A percentile compares a stretch with the other conserved stretches of the same genome.
Conservation (phyloP, 2,888 invertebrate species). For the Macaria liturata region DNA sequence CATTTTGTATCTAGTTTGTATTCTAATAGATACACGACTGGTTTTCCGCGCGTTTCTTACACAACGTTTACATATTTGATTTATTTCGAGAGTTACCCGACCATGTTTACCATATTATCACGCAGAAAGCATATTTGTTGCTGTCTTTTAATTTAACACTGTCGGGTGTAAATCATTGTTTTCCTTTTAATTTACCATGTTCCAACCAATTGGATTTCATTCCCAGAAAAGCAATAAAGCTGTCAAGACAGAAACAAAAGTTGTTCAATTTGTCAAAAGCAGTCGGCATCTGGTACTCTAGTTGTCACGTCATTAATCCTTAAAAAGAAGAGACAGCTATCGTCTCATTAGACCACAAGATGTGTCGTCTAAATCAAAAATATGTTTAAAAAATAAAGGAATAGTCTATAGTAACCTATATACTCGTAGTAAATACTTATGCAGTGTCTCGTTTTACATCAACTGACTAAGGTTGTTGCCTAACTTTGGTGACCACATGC, state of each 20-base stretch:
- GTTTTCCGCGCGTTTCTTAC: background rate
- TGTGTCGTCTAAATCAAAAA: constrained; percentile 4
- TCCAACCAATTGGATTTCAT: constrained; percentile 32
- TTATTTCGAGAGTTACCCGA: constrained; percentile 5
- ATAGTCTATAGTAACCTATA: background rate
- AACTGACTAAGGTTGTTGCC: background rate
- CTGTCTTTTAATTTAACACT: constrained; percentile 24
- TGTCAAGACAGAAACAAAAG: constrained; percentile 48
- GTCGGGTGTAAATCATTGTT: constrained; percentile 28
- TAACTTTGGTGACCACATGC: no score
- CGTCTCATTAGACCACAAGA: constrained; percentile 11
- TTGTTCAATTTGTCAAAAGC: constrained; percentile 54
- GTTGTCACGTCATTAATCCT: constrained; percentile 49
- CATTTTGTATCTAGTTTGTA: no score
- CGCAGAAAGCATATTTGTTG: constrained; percentile 16
- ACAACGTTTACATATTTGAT: constrained; percentile 1
- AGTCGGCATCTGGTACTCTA: constrained; percentile 50
- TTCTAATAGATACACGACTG: background rate
- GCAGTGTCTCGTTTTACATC: background rate
- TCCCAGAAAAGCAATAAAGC: constrained; percentile 49
- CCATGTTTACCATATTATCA: constrained; percentile 17
- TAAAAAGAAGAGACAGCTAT: constrained; percentile 20
- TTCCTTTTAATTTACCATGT: constrained; percentile 33
- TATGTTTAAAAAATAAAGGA: constrained; percentile 1
- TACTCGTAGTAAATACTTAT: background rate